phyloP scores from a whole-genome alignment of 1,140 invertebrate species.

The Drosophila chauvacae region DNA sequence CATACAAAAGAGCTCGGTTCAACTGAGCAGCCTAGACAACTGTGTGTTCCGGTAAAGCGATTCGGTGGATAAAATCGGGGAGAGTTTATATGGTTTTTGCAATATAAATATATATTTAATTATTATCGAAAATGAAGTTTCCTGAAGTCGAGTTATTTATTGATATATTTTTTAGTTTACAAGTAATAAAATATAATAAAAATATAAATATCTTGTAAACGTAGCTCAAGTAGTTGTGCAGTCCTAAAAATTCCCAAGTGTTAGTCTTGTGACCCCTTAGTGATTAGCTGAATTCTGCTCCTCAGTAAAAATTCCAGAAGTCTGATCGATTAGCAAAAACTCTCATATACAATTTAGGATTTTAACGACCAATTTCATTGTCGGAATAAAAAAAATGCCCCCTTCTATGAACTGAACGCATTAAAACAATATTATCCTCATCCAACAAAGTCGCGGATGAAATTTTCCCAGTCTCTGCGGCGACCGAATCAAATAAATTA shows the following conservation, averaged over 20 bases:
- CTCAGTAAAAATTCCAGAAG: background rate
- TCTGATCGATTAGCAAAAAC: background rate
- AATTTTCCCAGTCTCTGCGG: constrained; percentile 37
- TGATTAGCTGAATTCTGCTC: too few species aligned
- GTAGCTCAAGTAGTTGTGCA: too few species aligned
- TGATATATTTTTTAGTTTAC: background rate
- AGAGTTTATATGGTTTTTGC: background rate
- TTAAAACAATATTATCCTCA: constrained; percentile 76
- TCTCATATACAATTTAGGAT: background rate
- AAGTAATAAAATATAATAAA: background rate
- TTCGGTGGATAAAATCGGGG: background rate
- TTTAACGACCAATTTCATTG: background rate
- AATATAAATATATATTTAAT: background rate
- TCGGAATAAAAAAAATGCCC: background rate
- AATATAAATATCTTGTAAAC: too few species aligned
- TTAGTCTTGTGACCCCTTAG: too few species aligned
- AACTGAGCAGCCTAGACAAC: constrained; percentile 28
- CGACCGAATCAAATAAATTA: constrained; percentile 78
- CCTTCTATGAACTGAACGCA: constrained; percentile 67
- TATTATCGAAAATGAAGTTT: background rate
- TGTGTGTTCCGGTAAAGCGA: constrained; percentile 38
- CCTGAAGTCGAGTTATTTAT: background rate
- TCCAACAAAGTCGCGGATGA: constrained; percentile 24
- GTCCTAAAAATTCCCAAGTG: too few species aligned
- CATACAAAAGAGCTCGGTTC: constrained; percentile 44